Evolutionary conservation across 2,888 invertebrate genomes (phyloP).

Genomic region (Creontiades dilutus): DNA sequence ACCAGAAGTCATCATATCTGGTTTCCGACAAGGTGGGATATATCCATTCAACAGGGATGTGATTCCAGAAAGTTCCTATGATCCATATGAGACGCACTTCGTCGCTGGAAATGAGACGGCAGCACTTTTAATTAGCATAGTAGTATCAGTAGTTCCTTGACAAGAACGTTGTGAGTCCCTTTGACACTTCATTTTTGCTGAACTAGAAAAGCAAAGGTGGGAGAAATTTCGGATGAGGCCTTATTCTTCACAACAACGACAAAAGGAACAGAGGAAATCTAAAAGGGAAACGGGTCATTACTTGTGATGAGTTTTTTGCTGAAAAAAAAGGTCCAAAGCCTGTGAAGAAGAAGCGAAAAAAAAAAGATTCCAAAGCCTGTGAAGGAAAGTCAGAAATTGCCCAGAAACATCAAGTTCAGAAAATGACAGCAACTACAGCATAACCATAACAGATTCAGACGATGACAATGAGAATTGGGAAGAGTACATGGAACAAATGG

Average conservation of each 20-base stretch:
- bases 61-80: constrained; percentile 71
- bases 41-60: constrained; percentile 75
- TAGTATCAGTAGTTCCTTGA: constrained; percentile 2
- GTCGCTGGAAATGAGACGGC: neutral
- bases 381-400: neutral
- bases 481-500: too few relatives aligned
- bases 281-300: too few relatives aligned
- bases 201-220: neutral
- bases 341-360: neutral
- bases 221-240: neutral
- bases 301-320: too few relatives aligned
- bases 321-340: too few relatives aligned
- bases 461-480: too few relatives aligned
- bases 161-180: too few relatives aligned
- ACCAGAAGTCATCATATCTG: constrained; percentile 74
- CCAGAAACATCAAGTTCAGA: constrained; percentile 5
- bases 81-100: constrained; percentile 40
- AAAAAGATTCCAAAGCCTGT: neutral
- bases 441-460: neutral
- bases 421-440: constrained; percentile 33
- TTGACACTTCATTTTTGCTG: too few relatives aligned
- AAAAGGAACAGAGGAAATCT: too few relatives aligned
- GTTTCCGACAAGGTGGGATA: constrained; percentile 76
- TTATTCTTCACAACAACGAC: neutral
- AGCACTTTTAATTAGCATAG: neutral